Evolutionary conservation across 2,113 vertebrate species (phyloP), one percentile per base, ranked within the genome.

Genomic region (Neomonachus schauinslandi): DNA sequence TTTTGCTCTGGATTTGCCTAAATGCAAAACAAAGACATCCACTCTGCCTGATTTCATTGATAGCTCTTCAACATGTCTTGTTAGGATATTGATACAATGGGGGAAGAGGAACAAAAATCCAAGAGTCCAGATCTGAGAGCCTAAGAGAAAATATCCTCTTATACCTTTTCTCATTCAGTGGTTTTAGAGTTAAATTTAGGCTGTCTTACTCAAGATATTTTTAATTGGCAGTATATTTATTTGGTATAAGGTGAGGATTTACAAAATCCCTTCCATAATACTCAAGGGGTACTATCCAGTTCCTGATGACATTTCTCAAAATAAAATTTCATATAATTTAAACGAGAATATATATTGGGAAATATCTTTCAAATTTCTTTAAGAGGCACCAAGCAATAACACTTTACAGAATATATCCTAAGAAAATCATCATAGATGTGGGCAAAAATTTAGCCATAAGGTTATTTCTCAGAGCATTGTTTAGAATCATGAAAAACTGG

Each of bases 291-390:
- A 36, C 16, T 84, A 33, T 36, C 49, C 87, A 83, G n/a, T 80
- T 82, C 22, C 15, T 57, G 67, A 86, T 86, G 85, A 57, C 5
- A 24, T 24, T 36, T 65, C 21, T 80, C 42, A 86, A 94, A 84
- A 67, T 84, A 90, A 95, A 83, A 82, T 49, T 42, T 83, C 69
- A 94, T n/a, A 57, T 71, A 65, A 89, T 36, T 86, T 74, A 96
- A 92, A 84, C 10, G 94, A 74, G 22, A 93, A 33, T 65, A 80
- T 61, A n/a, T 49, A 69, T 74, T 80, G 11, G 15, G 24, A 89
- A 94, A 74, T 28, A 2, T 49, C 36, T 89, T 95, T 79, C 24
- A 65, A 28, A 55, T n/a, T 72, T 80, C 90, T 76, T 57, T 81
- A 97, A 81, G 81, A 87, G 10, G 33, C 8, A 39, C 0, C 21